Base-by-base conservation (phyloP, 1,140 invertebrate genomes). In the Antheraea mylitta region DNA sequence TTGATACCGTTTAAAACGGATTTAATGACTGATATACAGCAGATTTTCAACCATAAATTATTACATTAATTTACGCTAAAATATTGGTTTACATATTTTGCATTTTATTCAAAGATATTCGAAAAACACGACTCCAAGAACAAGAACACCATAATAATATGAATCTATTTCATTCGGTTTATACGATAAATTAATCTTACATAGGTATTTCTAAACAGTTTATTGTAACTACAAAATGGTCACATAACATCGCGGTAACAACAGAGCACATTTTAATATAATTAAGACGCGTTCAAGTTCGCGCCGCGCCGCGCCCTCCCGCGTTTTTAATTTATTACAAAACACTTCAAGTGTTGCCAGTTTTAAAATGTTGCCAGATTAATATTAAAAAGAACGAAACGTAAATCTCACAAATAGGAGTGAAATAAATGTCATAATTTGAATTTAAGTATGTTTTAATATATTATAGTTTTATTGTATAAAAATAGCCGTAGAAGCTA, bases 181-280 rank as follows among this genome's bases (percentile, higher is more conserved):
- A 60, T 60, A 4, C 18, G 18, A 19, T 60, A 60, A 53, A 53
- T 53, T 53, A 53, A 53, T 6, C 1, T 6, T 1, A 16, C 16
- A 13, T 9, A 53, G 65, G 48, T n/a, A 66, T 37, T 36, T 66
- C 65, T 66, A 66, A 64, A 22, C 16, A 59, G 53, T n/a, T 58
- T 59, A 3, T 8, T 36, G 30, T 18, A 7, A 66, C 66, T 68
- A 74, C 59, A 37, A 59, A 10, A 18, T 22, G 64, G 67, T 65
- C 64, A 6, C 58, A 19, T 30, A 45, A 58, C 53, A 61, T 71
- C 66, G 66, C 42, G 67, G 65, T 74, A 71, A 72, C 65, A 73
- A 74, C 71, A 70, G 67, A 74, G 73, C 75, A 73, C 70, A 79
- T 74, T 68, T 78, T 78, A 80, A 75, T 68, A 79, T 78, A 78